Conservation (phyloP, 2,113 vertebrate species). For the Lathamus discolor region DNA sequence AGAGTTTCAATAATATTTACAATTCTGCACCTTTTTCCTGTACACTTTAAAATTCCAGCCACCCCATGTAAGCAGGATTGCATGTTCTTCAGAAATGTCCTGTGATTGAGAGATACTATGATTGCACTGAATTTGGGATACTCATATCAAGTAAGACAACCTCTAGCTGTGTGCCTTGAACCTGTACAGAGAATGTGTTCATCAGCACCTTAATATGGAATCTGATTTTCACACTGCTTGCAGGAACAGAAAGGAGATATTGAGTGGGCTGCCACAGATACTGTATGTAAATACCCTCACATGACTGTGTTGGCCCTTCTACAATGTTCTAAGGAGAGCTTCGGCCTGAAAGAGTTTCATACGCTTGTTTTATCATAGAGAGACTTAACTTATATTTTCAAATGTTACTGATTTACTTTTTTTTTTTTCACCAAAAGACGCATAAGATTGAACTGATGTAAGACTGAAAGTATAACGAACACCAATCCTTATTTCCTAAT, state of each 20-base stretch:
- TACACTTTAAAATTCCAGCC: neutral
- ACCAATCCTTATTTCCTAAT: neutral
- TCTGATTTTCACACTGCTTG: neutral
- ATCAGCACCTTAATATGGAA: neutral
- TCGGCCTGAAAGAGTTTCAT: neutral
- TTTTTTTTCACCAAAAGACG: neutral
- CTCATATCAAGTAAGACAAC: neutral
- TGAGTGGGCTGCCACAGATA: neutral
- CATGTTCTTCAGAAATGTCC: slow-evolving; percentile 17
- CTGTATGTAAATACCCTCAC: neutral
- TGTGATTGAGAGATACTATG: slow-evolving; percentile 33
- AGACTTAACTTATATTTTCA: neutral
- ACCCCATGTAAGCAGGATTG: neutral
- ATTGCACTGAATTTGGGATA: neutral
- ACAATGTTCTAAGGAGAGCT: neutral
- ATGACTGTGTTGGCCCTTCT: neutral
- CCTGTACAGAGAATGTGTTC: neutral
- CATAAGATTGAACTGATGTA: neutral
- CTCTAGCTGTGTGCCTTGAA: neutral
- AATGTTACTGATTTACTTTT: neutral
- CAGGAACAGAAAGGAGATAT: neutral
- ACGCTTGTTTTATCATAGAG: neutral
- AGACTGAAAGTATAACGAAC: neutral
- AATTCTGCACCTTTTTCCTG: neutral
- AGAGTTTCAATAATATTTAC: neutral